A percentile compares a stretch with the other conserved stretches of the same genome.
Conservation (phyloP, 2,888 invertebrate species). For the Arge pagana region DNA sequence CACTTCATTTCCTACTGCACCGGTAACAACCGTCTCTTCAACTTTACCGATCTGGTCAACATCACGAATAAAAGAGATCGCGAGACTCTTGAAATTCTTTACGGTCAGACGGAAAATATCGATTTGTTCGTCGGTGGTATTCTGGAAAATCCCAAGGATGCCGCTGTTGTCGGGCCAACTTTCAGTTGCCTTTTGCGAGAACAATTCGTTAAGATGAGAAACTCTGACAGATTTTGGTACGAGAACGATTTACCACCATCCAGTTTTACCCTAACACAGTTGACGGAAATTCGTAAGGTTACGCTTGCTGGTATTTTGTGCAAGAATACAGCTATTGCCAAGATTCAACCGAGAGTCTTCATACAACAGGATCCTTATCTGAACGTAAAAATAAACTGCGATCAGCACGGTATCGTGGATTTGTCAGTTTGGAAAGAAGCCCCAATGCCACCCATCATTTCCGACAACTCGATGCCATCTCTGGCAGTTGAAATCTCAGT, state of each 20-base stretch:
- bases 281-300: conserved; percentile 80
- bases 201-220: conserved; percentile 81
- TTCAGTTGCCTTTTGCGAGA: conserved; percentile 83
- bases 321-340: conserved; percentile 69
- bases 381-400: conserved; percentile 74
- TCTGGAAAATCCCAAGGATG: conserved; percentile 77
- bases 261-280: conserved; percentile 75
- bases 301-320: conserved; percentile 81
- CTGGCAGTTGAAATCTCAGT: conserved; percentile 55
- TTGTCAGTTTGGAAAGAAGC: conserved; percentile 74
- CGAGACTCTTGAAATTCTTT: conserved; percentile 42
- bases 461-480: conserved; percentile 44
- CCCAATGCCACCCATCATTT: conserved; percentile 36
- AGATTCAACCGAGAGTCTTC: conserved; percentile 85
- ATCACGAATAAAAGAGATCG: conserved; percentile 40
- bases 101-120: conserved; percentile 73
- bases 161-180: conserved; percentile 85
- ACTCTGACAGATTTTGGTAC: conserved; percentile 93
- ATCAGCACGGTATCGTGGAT: conserved; percentile 72
- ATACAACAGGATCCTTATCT: conserved; percentile 84
- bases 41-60: conserved; percentile 41
- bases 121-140: conserved; percentile 85
- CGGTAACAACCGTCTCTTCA: conserved; percentile 28
- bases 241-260: conserved; percentile 93
- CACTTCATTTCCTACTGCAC: conserved; percentile 68